Percentiles rank a stretch among this genome's conserved stretches.
Evolutionary conservation across 2,113 vertebrate genomes (phyloP).

Genomic region (Hemicordylus capensis): DNA sequence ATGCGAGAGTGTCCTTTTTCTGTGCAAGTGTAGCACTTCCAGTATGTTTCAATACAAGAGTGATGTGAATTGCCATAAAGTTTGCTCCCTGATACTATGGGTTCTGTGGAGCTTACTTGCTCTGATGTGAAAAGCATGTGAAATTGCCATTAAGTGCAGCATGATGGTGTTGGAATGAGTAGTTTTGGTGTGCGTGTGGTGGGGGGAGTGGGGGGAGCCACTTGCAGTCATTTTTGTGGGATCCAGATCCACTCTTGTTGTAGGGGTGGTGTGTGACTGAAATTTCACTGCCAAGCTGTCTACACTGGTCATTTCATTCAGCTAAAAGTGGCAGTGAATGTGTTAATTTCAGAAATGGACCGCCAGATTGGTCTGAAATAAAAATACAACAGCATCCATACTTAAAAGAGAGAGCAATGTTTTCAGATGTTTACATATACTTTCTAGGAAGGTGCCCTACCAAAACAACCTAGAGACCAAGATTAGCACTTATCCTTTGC

Average conservation of each 20-base stretch:
- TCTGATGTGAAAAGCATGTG: background rate
- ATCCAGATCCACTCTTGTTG: too few relatives aligned
- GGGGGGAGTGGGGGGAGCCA: too few relatives aligned
- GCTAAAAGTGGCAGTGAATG: background rate
- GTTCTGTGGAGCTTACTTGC: background rate
- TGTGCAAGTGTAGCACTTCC: background rate
- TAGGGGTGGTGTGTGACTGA: too few relatives aligned
- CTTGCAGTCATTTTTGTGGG: background rate
- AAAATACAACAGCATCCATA: background rate
- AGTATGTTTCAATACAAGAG: background rate
- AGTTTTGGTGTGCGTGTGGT: background rate
- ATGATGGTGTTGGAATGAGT: background rate
- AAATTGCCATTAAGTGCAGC: background rate
- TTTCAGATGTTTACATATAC: too few relatives aligned
- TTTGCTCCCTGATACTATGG: too few relatives aligned
- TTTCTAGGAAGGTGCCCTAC: too few relatives aligned
- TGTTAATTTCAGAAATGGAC: too few relatives aligned
- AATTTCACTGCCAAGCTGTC: background rate
- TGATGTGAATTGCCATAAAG: background rate
- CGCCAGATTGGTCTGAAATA: background rate
- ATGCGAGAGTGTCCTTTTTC: background rate
- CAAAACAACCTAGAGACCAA: too few relatives aligned
- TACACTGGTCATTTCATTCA: background rate
- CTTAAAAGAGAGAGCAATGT: too few relatives aligned
- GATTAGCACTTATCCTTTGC: background rate